Base-by-base conservation (phyloP, 2,888 invertebrate species). In the Melanostoma scalare region DNA sequence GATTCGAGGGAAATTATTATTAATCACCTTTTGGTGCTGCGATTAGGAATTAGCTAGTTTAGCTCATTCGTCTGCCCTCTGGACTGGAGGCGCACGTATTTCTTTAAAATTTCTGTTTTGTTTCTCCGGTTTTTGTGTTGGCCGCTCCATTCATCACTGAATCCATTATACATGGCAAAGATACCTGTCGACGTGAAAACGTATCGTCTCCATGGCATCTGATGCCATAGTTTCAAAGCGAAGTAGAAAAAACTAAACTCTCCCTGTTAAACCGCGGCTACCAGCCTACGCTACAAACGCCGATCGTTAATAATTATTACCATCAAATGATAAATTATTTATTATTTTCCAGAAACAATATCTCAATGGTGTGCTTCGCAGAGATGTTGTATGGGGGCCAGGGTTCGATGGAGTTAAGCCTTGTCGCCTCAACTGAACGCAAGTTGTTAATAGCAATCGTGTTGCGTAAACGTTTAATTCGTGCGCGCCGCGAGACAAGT, bases 391-490 rank as follows among this genome's bases (percentile, higher is more conserved):
- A 20, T 1, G 20, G 36, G 55, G 46, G 63, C 63, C 20, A 6
- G 8, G 48, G 35, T n/a, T 20, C 20, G 20, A 52, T 44, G 50
- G 40, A 46, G 53, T 55, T 63, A 20, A 20, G 35, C 42, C n/a
- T 20, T 31, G 56, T 35, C 10, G 48, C 9, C 35, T 50, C 9
- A 9, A 30, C 56, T 35, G 36, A 38, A 8, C 48, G 48, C 20
- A 10, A 63, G 20, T 20, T 20, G 50, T 68, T 67, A 44, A 60
- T 44, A 52, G 67, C 44, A 52, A 38, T 68, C 46, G 68, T 60
- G 60, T 68, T 75, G 75, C 75, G 75, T 75, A 75, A 68, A 53
- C 75, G 60, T 68, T 68, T 75, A 75, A 60, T 58, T 60, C 68
- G 67, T 74, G 74, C 40, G 65, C 67, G 42, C 65, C 42, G 42